Percentiles rank a stretch among this genome's conserved stretches.
These are phyloP conservation scores for Alloplasta piceator DNA, from an alignment of 2,888 invertebrate genomes.

Conservation along the genomic window DNA sequence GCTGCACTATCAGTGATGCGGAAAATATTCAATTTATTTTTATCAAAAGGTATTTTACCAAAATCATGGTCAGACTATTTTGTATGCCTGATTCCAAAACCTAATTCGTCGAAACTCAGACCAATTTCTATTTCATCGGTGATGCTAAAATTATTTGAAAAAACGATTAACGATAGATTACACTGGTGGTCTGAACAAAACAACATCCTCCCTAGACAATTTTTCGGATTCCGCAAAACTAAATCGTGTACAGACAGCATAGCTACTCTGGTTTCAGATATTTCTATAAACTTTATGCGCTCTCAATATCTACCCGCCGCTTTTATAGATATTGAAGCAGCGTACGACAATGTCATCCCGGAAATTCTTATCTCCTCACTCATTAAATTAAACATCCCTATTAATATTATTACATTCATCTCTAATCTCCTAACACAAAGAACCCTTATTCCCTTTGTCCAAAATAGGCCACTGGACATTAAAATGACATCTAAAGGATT, in stretches of 20 bases:
- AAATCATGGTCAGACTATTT: neutral
- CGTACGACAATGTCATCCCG: slow-evolving; percentile 24
- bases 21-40: neutral
- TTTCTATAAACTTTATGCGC: slow-evolving; percentile 5
- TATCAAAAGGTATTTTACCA: neutral
- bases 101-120: slow-evolving; percentile 1
- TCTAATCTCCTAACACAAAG: slow-evolving; percentile 4
- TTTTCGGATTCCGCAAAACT: slow-evolving; percentile 21
- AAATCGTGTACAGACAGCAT: slow-evolving; percentile 25
- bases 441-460: neutral
- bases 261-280: slow-evolving; percentile 21
- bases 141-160: slow-evolving; percentile 21
- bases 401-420: neutral
- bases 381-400: neutral
- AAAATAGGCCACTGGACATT: neutral
- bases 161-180: slow-evolving; percentile 16
- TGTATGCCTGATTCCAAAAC: neutral
- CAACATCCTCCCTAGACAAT: slow-evolving; percentile 6
- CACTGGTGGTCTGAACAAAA: too few relatives aligned
- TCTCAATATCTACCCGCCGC: neutral
- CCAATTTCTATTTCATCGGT: neutral
- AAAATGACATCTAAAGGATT: slow-evolving; percentile 1
- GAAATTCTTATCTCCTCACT: neutral
- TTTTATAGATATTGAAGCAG: slow-evolving; percentile 33
- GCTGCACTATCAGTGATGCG: neutral